phyloP scores from a whole-genome alignment of 2,888 invertebrate genomes.

The Trichopria drosophilae region DNA sequence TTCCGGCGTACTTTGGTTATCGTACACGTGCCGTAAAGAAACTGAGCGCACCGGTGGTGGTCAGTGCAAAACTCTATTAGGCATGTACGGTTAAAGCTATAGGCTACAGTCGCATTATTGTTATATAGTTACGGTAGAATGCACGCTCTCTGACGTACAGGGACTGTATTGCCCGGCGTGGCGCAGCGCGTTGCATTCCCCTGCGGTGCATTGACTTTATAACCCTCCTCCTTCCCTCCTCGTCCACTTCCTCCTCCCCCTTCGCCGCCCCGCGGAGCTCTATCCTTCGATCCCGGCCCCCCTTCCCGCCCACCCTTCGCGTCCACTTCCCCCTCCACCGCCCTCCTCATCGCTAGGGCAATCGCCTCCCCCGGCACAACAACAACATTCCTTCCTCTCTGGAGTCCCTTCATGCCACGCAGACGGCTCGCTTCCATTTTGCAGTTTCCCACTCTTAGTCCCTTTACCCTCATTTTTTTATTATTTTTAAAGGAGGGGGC shows the following conservation, averaged over 20 bases:
- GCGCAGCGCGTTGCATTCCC: slow-evolving; percentile 54
- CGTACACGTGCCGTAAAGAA: no score
- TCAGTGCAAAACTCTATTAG: no score
- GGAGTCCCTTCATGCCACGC: slow-evolving; percentile 47
- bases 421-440: slow-evolving; percentile 41
- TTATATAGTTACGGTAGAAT: slow-evolving; percentile 47
- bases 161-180: slow-evolving; percentile 46
- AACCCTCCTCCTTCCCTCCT: slow-evolving; percentile 38
- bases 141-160: slow-evolving; percentile 52
- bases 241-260: slow-evolving; percentile 31
- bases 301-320: no score
- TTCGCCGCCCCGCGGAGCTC: slow-evolving; percentile 27
- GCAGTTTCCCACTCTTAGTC: no score
- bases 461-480: no score
- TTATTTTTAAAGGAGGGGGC: no score
- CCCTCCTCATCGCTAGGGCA: slow-evolving; percentile 44
- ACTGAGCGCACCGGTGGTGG: no score
- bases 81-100: no score
- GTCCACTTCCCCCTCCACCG: slow-evolving; percentile 36
- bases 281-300: slow-evolving; percentile 17
- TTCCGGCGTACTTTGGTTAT: no score
- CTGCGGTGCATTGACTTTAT: slow-evolving; percentile 56
- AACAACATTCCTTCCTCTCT: slow-evolving; percentile 55
- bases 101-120: slow-evolving; percentile 25
- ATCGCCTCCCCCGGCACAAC: slow-evolving; percentile 52